Evolutionary conservation across 2,797 vertebrate genomes (phyloP), one percentile per base, ranked within the genome.

Genomic region (Bradypus variegatus): DNA sequence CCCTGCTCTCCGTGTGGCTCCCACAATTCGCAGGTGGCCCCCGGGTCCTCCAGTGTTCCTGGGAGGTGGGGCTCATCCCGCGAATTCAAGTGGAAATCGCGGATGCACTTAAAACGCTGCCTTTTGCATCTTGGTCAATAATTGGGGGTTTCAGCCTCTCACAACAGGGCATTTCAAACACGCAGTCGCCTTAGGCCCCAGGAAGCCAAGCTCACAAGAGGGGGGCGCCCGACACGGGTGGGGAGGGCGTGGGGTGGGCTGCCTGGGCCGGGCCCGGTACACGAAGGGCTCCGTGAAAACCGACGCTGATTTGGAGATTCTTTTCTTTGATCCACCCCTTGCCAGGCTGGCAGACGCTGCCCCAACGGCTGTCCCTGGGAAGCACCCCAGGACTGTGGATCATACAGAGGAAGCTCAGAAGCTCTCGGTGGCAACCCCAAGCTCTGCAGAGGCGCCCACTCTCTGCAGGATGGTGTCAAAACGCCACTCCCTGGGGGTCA

Each of bases 301-400:
- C 2, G 13, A n/a, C 0, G 41, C 80, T 25, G 41, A 50, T 11
- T 4, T 25, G 58, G 0, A 5, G 2, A 2, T 18, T n/a, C n/a
- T 25, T 53, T 33, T 33, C 88, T 14, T 0, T 2, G n/a, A 18
- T 9, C 2, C 21, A 13, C 27, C 67, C 1, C 8, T 1, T 50
- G 5, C 21, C 1, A 25, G 31, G 38, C 55, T 10, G 58, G 33
- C 3, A 31, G 53, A 50, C 2, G 6, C 64, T 2, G 18, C n/a
- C 18, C 25, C n/a, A 5, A 23, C 0, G 6, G 18, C 53, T 7
- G 73, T 12, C 33, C 3, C 2, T 5, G 82, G 29, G 5, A 1
- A 13, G 41, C 16, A 86, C 50, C 50, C 38, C 18, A 0, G 80
- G 89, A 25, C 15, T 41, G 0, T 1, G 5, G 4, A 29, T 11